Base-by-base conservation (phyloP, 2,113 vertebrate species). In the Panurus biarmicus region DNA sequence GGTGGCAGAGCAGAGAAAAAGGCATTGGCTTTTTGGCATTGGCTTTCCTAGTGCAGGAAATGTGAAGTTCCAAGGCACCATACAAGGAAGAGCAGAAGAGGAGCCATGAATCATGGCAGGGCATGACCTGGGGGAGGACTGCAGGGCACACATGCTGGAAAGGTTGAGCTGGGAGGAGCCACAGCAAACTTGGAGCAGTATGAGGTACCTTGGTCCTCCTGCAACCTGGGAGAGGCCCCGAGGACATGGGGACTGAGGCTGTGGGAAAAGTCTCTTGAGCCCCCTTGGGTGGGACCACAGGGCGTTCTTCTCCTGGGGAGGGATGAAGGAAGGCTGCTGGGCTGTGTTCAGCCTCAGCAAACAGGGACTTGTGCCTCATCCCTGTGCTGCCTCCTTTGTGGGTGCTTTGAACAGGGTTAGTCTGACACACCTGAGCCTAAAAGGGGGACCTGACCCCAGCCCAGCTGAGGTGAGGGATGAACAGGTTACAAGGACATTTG, bases 181-280 rank as follows among this genome's bases (percentile, higher is more conserved):
- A 2, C 65, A 19, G 42, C 64, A n/a, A 24, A 33, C 25, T 64
- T 3, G 15, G 42, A 57, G 67, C 40, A 85, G 11, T 3, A 0
- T 0, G 1, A 88, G 50, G 14, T 79, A 25, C 26, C 10, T 79
- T 90, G 57, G 75, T 26, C 28, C 14, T 69, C 18, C 74, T 78
- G 2, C n/a, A 42, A 0, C n/a, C 4, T 42, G 48, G 16, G 5
- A 51, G 17, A 84, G 23, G 25, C 31, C 40, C 22, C 0, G 0
- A 47, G 26, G 35, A 64, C 33, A 5, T n/a, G 18, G 21, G 5
- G 5, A 38, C 10, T 29, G 36, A 72, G 28, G 9, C 5, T n/a
- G 3, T 44, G 53, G 40, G 70, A 28, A 77, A 64, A 58, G n/a
- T 10, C 28, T 28, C n/a, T 65, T 35, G 24, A 45, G 36, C 8